These are phyloP conservation scores for Neocrepidodera transversa DNA, from an alignment of 2,888 invertebrate genomes.

Conservation along the genomic window DNA sequence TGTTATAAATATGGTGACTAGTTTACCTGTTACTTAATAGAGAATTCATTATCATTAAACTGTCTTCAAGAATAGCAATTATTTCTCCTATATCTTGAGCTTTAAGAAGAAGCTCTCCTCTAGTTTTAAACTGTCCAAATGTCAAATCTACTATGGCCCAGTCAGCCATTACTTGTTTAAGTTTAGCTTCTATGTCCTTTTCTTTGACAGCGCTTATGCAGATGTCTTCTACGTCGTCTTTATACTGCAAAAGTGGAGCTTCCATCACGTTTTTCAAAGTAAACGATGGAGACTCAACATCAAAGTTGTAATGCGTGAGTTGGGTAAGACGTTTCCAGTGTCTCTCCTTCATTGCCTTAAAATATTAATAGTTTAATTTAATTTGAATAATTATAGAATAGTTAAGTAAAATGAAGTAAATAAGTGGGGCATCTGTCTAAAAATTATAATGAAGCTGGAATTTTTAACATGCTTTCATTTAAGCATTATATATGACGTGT, in stretches of 20 bases:
- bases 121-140: conserved; percentile 77
- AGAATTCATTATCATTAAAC: conserved; percentile 86
- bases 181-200: conserved; percentile 87
- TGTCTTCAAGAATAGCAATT: conserved; percentile 81
- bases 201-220: conserved; percentile 91
- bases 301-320: conserved; percentile 71
- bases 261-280: conserved; percentile 83
- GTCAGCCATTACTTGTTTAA: conserved; percentile 80
- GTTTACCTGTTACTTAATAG: conserved; percentile 81
- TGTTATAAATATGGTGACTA: too few relatives aligned
- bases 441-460: too few relatives aligned
- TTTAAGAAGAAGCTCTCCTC: conserved; percentile 83
- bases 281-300: conserved; percentile 81
- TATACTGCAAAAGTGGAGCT: conserved; percentile 80
- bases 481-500: too few relatives aligned
- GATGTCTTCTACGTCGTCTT: conserved; percentile 91
- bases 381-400: not conserved
- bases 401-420: not conserved
- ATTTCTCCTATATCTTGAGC: conserved; percentile 78
- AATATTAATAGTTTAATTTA: too few relatives aligned
- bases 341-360: conserved; percentile 66
- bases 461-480: too few relatives aligned
- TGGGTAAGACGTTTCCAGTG: conserved; percentile 65
- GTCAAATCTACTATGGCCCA: conserved; percentile 79
- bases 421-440: too few relatives aligned